Evolutionary conservation across 2,797 vertebrate species (phyloP), one percentile per base, ranked within the genome.

Genomic region (Trachurus trachurus): DNA sequence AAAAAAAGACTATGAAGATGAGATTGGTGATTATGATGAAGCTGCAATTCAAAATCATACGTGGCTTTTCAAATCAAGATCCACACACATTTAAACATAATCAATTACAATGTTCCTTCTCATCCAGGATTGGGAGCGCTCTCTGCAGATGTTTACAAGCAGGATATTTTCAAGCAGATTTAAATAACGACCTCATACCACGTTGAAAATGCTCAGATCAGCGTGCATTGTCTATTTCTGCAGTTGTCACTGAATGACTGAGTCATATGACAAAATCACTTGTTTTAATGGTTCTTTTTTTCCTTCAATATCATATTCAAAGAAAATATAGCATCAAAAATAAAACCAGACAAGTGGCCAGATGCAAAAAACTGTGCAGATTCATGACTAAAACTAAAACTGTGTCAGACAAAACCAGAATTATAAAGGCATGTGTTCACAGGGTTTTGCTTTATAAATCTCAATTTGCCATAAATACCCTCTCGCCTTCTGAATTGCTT

Each of bases 21-120:
- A 93, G 90, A 86, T 84, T 76, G 78, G 87, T 93, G 91, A 93
- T 94, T 90, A 93, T 89, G 88, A 92, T 90, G 85, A 92, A 89
- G 83, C 82, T 89, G 76, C 84, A 74, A 79, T 90, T 92, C 81
- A 84, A 70, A 87, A 86, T 87, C 83, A 81, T 84, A 83, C 70
- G 58, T 74, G 58, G 70, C 83, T 84, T 81, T 90, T 67, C 80
- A 78, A 84, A 88, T 93, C 87, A 91, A 90, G 58, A 82, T 81
- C 71, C 74, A 49, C 63, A 74, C 83, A 61, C 61, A 82, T 80
- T 76, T 67, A 79, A 81, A 87, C 71, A 63, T 85, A 81, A 92
- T 89, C 82, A 92, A 90, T 92, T 87, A 89, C 40, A 54, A 80
- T 82, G 86, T 90, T 90, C 89, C 69, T 72, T 64, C 53, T 81